Conservation (phyloP, 2,113 vertebrate genomes). For the Microtus montanus region DNA sequence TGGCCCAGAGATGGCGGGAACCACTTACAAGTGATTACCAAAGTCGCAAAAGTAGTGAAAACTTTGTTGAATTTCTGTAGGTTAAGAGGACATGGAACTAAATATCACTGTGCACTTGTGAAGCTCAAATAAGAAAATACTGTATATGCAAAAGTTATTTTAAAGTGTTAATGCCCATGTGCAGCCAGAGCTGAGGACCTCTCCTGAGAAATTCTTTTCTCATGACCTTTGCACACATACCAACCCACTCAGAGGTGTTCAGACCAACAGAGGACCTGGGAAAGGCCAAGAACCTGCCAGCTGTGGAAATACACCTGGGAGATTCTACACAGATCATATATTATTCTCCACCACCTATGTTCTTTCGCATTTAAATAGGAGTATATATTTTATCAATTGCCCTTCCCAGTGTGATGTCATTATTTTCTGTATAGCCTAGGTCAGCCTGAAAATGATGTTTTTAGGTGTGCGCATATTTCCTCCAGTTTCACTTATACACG, state of each 20-base stretch:
- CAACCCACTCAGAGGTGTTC: not conserved
- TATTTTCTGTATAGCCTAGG: not conserved
- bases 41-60: not conserved
- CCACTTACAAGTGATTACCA: not conserved
- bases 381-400: not conserved
- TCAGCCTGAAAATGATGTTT: not conserved
- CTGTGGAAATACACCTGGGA: no score
- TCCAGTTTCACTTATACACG: not conserved
- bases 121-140: conserved; percentile 26
- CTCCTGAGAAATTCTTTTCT: not conserved
- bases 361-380: not conserved
- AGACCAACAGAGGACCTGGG: not conserved
- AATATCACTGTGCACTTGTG: not conserved
- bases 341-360: not conserved
- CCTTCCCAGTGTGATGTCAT: not conserved
- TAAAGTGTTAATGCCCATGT: not conserved
- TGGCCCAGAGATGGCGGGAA: not conserved
- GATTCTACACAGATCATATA: not conserved
- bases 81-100: not conserved
- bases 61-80: not conserved
- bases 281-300: not conserved
- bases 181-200: not conserved
- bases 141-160: not conserved
- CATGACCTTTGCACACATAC: not conserved
- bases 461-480: not conserved